Conservation (phyloP, 2,888 invertebrate species). For the Schizaphis graminum region DNA sequence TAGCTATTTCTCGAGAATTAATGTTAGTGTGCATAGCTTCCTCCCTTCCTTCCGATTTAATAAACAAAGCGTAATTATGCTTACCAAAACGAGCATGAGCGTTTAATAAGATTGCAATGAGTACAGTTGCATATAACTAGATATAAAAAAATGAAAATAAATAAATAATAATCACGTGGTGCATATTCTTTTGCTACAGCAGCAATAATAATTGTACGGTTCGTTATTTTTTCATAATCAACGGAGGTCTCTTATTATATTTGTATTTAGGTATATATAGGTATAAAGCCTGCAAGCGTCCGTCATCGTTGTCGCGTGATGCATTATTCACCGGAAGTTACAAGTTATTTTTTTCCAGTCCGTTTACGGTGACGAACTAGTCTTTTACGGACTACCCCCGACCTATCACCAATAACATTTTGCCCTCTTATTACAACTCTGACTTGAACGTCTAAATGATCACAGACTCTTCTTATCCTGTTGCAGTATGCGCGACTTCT, state of each 20-base stretch:
- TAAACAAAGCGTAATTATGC: constrained; percentile 47
- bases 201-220: constrained; percentile 29
- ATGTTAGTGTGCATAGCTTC: background rate
- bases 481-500: background rate
- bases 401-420: background rate
- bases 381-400: background rate
- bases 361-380: background rate
- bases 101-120: constrained; percentile 46
- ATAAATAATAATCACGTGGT: background rate
- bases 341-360: constrained; percentile 39
- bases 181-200: background rate
- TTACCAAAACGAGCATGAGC: constrained; percentile 46
- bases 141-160: constrained; percentile 8
- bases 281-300: background rate
- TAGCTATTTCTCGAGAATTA: background rate
- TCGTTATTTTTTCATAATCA: constrained; percentile 47
- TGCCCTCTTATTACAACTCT: background rate
- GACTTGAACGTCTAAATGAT: background rate
- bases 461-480: background rate
- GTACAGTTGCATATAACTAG: background rate
- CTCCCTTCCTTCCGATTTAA: constrained; percentile 28
- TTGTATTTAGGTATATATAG: background rate
- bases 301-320: background rate
- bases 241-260: background rate
- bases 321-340: constrained; percentile 23